These are phyloP conservation scores for Argyra leucocephala DNA, from an alignment of 2,888 invertebrate species.

Conservation along the genomic window DNA sequence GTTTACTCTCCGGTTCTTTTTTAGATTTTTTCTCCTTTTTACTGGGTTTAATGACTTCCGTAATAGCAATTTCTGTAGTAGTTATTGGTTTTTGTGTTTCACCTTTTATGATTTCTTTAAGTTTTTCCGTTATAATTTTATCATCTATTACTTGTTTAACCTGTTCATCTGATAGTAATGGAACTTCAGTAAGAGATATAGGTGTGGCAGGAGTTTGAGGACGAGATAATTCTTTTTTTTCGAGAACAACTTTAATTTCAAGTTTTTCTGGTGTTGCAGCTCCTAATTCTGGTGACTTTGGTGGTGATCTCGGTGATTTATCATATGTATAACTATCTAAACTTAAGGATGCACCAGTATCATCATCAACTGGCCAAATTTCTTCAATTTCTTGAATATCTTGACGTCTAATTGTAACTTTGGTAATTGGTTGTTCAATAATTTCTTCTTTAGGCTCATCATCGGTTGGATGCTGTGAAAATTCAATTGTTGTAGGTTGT, in stretches of 20 bases:
- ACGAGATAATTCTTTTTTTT: slow-evolving; percentile 8
- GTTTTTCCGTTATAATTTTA: not conserved
- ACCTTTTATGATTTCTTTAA: not conserved
- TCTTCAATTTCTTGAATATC: slow-evolving; percentile 24
- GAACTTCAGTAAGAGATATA: not conserved
- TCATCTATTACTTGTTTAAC: not conserved
- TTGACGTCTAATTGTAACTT: slow-evolving; percentile 21
- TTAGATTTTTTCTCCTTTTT: not conserved
- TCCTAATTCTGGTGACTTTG: not conserved
- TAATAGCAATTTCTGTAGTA: slow-evolving; percentile 8
- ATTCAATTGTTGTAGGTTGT: slow-evolving; percentile 34
- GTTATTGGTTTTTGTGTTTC: slow-evolving; percentile 12
- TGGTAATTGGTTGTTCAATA: slow-evolving; percentile 15
- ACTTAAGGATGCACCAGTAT: slow-evolving; percentile 35
- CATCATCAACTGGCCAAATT: slow-evolving; percentile 38
- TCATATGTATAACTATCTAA: slow-evolving; percentile 36
- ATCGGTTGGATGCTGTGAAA: slow-evolving; percentile 32
- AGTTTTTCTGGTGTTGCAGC: slow-evolving; percentile 17
- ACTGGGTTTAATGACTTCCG: not conserved
- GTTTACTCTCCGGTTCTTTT: not conserved
- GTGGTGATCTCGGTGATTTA: slow-evolving; percentile 16
- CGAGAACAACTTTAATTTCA: slow-evolving; percentile 11
- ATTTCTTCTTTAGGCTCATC: slow-evolving; percentile 22
- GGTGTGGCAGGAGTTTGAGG: not conserved
- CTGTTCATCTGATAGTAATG: not conserved